Percentiles rank a stretch among this genome's conserved stretches.
These are phyloP conservation scores for Chaetura pelagica DNA, from an alignment of 2,113 vertebrate species.

Conservation along the genomic window DNA sequence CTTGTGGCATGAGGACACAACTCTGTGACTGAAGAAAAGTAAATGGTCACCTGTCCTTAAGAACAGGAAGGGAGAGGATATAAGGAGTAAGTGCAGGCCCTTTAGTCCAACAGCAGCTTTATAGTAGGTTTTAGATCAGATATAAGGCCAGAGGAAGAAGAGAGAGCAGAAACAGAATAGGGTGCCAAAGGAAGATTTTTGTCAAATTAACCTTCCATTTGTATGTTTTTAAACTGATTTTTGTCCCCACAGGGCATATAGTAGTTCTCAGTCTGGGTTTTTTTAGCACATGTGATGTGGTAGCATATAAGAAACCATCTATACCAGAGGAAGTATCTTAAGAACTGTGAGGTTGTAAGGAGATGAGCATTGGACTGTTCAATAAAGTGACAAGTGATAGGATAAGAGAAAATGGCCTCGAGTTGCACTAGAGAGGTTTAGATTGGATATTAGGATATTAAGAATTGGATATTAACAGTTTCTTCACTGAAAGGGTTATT, in stretches of 20 bases:
- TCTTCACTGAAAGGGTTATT: no score
- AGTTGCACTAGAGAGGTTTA: no score
- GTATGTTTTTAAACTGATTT: background rate
- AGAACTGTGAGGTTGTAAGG: background rate
- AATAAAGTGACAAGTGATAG: no score
- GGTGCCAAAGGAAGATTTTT: background rate
- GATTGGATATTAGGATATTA: no score
- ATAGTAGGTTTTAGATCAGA: background rate
- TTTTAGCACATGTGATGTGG: background rate
- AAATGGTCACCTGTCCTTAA: background rate
- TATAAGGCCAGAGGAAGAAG: background rate
- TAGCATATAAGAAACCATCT: background rate
- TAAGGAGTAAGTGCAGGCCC: background rate
- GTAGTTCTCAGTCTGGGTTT: background rate
- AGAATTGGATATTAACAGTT: no score
- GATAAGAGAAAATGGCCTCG: no score
- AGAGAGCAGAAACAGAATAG: background rate
- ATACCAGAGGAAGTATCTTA: background rate
- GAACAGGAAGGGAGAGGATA: background rate
- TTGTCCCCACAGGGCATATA: rapidly evolving
- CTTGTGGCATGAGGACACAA: background rate
- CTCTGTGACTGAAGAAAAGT: background rate
- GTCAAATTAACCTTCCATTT: background rate
- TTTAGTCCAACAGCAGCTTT: background rate
- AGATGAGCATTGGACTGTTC: no score